phyloP scores from a whole-genome alignment of 2,888 invertebrate species.

The Listrodromus nycthemerus region DNA sequence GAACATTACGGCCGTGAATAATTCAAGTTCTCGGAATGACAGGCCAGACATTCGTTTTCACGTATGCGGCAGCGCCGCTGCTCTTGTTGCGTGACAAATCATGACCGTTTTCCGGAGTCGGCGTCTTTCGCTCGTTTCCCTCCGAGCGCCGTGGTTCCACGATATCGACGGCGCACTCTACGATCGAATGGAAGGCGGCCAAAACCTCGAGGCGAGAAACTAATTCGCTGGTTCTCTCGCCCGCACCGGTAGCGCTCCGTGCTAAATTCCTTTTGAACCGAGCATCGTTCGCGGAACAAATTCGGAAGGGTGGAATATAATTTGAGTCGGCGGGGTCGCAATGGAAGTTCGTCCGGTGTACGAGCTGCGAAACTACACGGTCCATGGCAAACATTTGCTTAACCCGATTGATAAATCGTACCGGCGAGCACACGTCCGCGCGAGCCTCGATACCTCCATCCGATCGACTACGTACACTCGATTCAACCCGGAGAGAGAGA shows the following conservation, averaged over 20 bases:
- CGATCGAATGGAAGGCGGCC: background rate
- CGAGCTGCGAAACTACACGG: conserved; percentile 29
- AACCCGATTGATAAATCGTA: conserved; percentile 75
- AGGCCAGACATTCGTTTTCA: conserved; percentile 51
- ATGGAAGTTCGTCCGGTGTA: conserved; percentile 7
- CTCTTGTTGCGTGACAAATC: conserved; percentile 26
- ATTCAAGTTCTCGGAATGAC: conserved; percentile 64
- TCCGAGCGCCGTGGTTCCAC: conserved; percentile 20
- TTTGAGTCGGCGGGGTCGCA: background rate
- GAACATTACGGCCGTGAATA: conserved; percentile 60
- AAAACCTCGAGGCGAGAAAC: conserved; percentile 7
- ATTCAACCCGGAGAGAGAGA: conserved; percentile 12
- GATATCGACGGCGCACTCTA: conserved; percentile 46
- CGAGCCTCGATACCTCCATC: conserved; percentile 14
- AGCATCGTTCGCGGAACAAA: conserved; percentile 9
- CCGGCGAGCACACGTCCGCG: conserved; percentile 41
- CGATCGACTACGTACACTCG: conserved; percentile 11
- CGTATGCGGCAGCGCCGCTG: conserved; percentile 30
- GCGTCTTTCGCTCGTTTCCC: conserved; percentile 27
- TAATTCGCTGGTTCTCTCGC: conserved; percentile 2
- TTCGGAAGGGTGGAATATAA: conserved; percentile 19
- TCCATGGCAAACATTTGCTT: conserved; percentile 71
- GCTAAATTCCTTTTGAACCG: background rate
- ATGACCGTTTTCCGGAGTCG: conserved; percentile 17
- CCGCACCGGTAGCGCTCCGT: background rate